These are phyloP conservation scores for Amaurobius ferox DNA, from an alignment of 2,888 invertebrate species.

Conservation along the genomic window DNA sequence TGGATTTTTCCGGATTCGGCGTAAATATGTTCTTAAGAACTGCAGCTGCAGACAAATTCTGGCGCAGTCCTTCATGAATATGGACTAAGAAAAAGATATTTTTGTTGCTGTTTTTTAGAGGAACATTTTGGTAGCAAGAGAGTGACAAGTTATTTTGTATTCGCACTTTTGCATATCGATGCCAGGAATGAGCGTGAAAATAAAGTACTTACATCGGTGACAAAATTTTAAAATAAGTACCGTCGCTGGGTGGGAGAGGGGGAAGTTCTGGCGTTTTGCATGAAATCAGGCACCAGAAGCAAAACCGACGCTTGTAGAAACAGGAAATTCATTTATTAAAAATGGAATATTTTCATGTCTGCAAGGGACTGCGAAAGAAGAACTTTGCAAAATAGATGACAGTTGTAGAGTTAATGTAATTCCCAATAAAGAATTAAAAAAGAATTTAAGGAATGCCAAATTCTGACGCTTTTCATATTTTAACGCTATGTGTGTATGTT, in stretches of 20 bases:
- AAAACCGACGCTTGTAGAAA: background rate
- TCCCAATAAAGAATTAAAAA: too few species aligned
- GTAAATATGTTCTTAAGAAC: slow-evolving; percentile 6
- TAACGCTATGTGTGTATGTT: too few species aligned
- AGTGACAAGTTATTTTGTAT: slow-evolving; percentile 59
- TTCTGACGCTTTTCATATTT: too few species aligned
- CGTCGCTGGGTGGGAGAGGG: background rate
- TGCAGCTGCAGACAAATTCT: slow-evolving; percentile 18
- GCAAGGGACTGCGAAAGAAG: too few species aligned
- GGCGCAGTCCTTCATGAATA: slow-evolving; percentile 62
- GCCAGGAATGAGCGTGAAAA: background rate
- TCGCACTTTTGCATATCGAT: slow-evolving; percentile 21
- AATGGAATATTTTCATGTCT: background rate
- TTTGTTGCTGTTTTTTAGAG: background rate
- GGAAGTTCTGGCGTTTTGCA: background rate
- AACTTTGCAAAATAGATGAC: too few species aligned
- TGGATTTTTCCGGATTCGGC: slow-evolving; percentile 12
- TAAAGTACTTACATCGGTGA: background rate
- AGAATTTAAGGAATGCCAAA: too few species aligned
- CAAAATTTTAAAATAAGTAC: slow-evolving; percentile 16
- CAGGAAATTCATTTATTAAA: background rate
- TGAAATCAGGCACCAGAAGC: background rate
- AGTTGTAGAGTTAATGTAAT: too few species aligned
- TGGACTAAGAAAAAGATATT: slow-evolving; percentile 39
- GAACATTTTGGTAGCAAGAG: slow-evolving; percentile 16